Percentiles rank a stretch among this genome's conserved stretches.
phyloP scores from a whole-genome alignment of 1,140 invertebrate genomes.

The Neodiprion virginianus region DNA sequence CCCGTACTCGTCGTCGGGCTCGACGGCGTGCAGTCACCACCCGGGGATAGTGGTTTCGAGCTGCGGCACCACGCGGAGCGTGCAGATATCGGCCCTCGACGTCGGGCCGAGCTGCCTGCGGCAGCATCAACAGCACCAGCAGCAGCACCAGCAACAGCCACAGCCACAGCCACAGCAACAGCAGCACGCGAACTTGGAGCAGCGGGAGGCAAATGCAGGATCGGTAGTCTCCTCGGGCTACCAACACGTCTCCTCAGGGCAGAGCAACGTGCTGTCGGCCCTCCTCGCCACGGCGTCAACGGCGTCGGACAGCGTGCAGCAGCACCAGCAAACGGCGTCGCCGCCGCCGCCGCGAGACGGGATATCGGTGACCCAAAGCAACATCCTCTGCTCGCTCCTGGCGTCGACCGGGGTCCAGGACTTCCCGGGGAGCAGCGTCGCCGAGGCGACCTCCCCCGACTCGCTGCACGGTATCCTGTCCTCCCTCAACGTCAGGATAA shows the following conservation, averaged over 20 bases:
- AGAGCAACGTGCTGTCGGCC: slow-evolving; percentile 9
- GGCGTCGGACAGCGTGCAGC: slow-evolving; percentile 11
- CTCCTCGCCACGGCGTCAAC: background rate
- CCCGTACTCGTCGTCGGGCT: background rate
- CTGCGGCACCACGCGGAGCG: background rate
- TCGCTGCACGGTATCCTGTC: slow-evolving; percentile 48
- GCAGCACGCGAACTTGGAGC: background rate
- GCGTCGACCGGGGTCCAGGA: slow-evolving; percentile 21
- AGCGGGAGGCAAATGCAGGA: background rate
- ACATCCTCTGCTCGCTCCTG: slow-evolving; percentile 27
- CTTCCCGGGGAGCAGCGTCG: background rate
- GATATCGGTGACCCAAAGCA: slow-evolving; percentile 18
- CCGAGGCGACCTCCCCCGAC: slow-evolving; percentile 33
- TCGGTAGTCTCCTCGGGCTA: slow-evolving; percentile 29
- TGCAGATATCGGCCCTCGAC: slow-evolving; percentile 27
- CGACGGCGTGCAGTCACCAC: background rate
- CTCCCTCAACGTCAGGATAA: slow-evolving; percentile 40
- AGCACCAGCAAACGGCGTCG: background rate
- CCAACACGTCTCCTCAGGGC: background rate
- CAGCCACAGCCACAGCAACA: slow-evolving; percentile 30
- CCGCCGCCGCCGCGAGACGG: background rate
- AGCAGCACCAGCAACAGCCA: slow-evolving; percentile 26
- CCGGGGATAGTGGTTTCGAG: background rate
- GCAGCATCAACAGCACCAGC: slow-evolving; percentile 19
- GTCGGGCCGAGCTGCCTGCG: slow-evolving; percentile 17